A percentile compares a stretch with the other conserved stretches of the same genome.
These are phyloP conservation scores for Garra rufa DNA, from an alignment of 2,113 vertebrate genomes.

Conservation along the genomic window DNA sequence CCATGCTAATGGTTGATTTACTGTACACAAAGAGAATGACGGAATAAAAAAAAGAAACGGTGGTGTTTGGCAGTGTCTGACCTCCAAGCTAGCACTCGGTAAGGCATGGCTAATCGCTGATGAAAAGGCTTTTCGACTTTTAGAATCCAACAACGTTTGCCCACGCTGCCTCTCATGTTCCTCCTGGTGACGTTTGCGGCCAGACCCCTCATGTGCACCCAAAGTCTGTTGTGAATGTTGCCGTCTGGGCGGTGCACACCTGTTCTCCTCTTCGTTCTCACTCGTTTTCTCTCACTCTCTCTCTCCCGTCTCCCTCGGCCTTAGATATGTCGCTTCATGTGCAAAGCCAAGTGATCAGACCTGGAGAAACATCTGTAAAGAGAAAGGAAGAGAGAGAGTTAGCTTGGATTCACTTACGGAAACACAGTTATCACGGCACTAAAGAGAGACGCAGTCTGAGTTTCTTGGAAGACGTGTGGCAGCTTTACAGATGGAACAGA, in stretches of 20 bases:
- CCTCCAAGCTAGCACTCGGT: slow-evolving; percentile 61
- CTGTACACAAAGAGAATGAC: slow-evolving; percentile 66
- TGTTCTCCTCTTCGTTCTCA: slow-evolving; percentile 45
- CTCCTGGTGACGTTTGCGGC: slow-evolving; percentile 40
- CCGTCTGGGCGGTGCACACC: slow-evolving; percentile 57
- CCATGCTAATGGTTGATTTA: slow-evolving; percentile 42
- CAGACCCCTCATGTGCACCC: slow-evolving; percentile 20
- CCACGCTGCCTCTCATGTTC: slow-evolving; percentile 52
- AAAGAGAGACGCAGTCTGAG: slow-evolving; percentile 12
- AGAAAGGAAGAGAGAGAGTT: slow-evolving; percentile 49
- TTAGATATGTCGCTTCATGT: slow-evolving; percentile 98
- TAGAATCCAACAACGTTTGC: slow-evolving; percentile 73
- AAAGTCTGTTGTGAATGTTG: slow-evolving; percentile 38
- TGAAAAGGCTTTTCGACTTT: slow-evolving; percentile 60
- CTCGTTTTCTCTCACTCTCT: slow-evolving; percentile 43
- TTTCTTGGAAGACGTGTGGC: slow-evolving; percentile 47
- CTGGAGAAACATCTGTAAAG: slow-evolving; percentile 93
- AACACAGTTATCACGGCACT: slow-evolving; percentile 10
- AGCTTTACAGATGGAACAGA: slow-evolving; percentile 57
- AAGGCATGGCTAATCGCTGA: slow-evolving; percentile 69
- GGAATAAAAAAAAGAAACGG: slow-evolving; percentile 54
- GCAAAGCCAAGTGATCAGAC: slow-evolving; percentile 96
- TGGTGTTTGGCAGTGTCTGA: slow-evolving; percentile 77
- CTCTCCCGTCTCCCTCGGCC: slow-evolving; percentile 30
- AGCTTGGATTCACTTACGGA: neutral